phyloP scores from a whole-genome alignment of 2,888 invertebrate genomes.

The Agelastica alni region DNA sequence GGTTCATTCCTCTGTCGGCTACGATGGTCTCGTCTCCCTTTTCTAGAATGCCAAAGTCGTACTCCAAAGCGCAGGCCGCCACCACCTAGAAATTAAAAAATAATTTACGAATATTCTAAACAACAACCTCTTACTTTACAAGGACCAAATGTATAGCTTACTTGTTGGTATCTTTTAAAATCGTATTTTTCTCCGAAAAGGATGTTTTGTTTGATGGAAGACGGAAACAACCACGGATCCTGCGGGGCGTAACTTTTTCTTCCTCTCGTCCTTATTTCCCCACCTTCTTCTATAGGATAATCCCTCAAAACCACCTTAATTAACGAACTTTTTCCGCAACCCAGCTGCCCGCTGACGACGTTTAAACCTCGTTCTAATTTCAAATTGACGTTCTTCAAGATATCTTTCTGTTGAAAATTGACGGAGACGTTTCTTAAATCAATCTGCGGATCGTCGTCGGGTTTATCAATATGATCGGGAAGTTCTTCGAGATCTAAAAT shows the following conservation, averaged over 20 bases:
- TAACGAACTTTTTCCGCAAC: conserved; percentile 65
- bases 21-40: conserved; percentile 78
- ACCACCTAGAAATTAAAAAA: conserved; percentile 45
- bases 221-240: conserved; percentile 66
- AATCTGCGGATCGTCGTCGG: conserved; percentile 41
- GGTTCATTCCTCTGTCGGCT: conserved; percentile 77
- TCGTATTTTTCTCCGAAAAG: conserved; percentile 70
- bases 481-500: conserved; percentile 56
- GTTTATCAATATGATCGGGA: conserved; percentile 31
- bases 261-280: conserved; percentile 57
- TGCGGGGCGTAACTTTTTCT: conserved; percentile 63
- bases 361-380: conserved; percentile 56
- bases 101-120: not conserved
- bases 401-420: conserved; percentile 38
- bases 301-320: conserved; percentile 55
- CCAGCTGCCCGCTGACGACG: conserved; percentile 68
- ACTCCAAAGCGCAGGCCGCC: conserved; percentile 65
- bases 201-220: conserved; percentile 75
- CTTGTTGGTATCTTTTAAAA: conserved; percentile 61
- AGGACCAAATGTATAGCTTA: conserved; percentile 49
- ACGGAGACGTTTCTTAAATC: conserved; percentile 40
- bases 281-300: conserved; percentile 56
- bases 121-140: too few species aligned
- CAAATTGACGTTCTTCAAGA: conserved; percentile 56
- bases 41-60: conserved; percentile 59